phyloP scores from a whole-genome alignment of 2,888 invertebrate genomes.

The Saturnia pavonia region DNA sequence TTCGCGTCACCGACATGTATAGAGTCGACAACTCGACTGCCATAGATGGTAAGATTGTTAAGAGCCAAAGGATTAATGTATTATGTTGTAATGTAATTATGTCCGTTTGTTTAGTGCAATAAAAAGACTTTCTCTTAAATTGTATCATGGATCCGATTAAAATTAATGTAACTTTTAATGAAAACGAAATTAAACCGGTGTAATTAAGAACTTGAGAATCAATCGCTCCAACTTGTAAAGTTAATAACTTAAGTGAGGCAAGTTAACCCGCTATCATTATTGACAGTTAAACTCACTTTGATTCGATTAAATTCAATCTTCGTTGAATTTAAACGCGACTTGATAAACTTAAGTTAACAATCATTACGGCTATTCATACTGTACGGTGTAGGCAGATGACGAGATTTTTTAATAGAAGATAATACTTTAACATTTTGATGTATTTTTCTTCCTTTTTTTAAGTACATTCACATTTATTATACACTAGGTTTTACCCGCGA shows the following conservation, averaged over 20 bases:
- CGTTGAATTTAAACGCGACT: slow-evolving; percentile 40
- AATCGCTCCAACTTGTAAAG: slow-evolving; percentile 9
- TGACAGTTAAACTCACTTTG: slow-evolving; percentile 65
- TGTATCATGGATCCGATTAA: background rate
- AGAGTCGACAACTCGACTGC: no score
- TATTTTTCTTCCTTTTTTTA: background rate
- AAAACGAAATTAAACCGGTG: background rate
- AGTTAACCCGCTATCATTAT: slow-evolving; percentile 69
- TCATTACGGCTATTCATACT: background rate
- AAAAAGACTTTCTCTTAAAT: background rate
- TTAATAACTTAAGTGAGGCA: slow-evolving; percentile 39
- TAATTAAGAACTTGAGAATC: slow-evolving; percentile 11
- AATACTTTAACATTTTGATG: background rate
- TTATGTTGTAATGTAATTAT: no score
- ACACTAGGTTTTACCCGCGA: no score
- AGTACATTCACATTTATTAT: background rate
- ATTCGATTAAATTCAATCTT: slow-evolving; percentile 72
- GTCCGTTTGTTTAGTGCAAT: no score
- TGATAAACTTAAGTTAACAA: slow-evolving; percentile 22
- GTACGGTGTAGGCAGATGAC: background rate
- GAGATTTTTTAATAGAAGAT: background rate
- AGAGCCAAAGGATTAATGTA: no score
- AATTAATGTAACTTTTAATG: slow-evolving; percentile 5
- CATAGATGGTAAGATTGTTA: no score
- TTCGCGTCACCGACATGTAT: no score